These are phyloP conservation scores for Chrysomela aeneicollis DNA, from an alignment of 2,888 invertebrate species.

Conservation along the genomic window DNA sequence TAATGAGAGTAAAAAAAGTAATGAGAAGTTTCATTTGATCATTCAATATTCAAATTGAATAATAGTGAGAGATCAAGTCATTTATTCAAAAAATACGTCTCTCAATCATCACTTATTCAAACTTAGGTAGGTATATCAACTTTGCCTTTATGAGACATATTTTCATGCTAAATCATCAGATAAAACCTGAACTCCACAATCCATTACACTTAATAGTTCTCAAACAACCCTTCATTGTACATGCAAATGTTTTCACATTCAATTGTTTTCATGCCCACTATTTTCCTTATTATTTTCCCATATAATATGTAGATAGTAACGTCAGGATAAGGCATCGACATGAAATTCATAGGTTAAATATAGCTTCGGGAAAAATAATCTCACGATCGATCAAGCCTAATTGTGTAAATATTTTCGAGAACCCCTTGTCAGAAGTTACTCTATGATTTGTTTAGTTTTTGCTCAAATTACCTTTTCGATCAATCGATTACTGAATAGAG, in stretches of 20 bases:
- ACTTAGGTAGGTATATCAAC: too few species aligned
- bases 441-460: not conserved
- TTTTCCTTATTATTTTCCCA: slow-evolving; percentile 11
- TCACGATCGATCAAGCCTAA: not conserved
- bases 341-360: slow-evolving; percentile 8
- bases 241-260: slow-evolving; percentile 18
- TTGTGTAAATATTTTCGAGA: not conserved
- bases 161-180: not conserved
- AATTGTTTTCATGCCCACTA: slow-evolving; percentile 10
- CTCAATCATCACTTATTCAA: too few species aligned
- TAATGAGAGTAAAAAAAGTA: too few species aligned
- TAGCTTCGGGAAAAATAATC: not conserved
- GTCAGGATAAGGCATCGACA: slow-evolving; percentile 9
- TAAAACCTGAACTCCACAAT: not conserved
- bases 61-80: too few species aligned
- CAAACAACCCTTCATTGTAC: slow-evolving; percentile 14
- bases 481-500: not conserved
- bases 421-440: not conserved
- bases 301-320: not conserved
- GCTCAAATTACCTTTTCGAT: not conserved
- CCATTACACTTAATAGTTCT: not conserved
- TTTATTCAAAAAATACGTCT: too few species aligned
- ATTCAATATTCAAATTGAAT: too few species aligned
- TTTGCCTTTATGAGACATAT: too few species aligned
- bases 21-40: too few species aligned